Evolutionary conservation across 2,888 invertebrate genomes (phyloP), one percentile per base, ranked within the genome.

Genomic region (Chymomyza fuscimana): DNA sequence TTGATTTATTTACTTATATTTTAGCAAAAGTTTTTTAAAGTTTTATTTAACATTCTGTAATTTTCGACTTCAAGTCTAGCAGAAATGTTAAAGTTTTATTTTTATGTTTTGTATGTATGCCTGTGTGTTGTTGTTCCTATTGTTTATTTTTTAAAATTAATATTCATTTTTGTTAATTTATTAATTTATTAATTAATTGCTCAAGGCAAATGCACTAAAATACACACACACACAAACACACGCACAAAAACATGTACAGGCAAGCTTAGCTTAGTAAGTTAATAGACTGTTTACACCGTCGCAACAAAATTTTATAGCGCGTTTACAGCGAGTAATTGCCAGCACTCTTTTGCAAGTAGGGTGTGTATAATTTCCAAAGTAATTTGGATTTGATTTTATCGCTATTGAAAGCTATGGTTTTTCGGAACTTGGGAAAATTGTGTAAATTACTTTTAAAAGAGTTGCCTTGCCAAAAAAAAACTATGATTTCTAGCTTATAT

Each of bases 1-100:
- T 60, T 68, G 40, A 50, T 22, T 50, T 62, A 36, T 61, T n/a
- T 61, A n/a, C n/a, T 36, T 61, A 64, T 69, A 54, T 25, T 67
- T 60, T 63, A 61, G n/a, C n/a, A 1, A 16, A 6, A n/a, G n/a
- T n/a, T 60, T 62, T 29, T 7, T 65, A 6, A 32, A 22, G 25
- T 59, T 64, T 56, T 62, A 6, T 58, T 56, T 50, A 25, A 40
- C 51, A 25, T 25, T 25, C 25, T 25, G 25, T 64, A 12, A 36
- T 1, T 63, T 56, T 46, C 40, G 29, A 59, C 12, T 46, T 46
- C 12, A 15, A 54, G 19, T 54, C 10, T n/a, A 19, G 16, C 7
- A 19, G 52, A 9, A 19, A 54, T 25, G 19, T 19, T 54, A 1
- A 6, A 3, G 52, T 54, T 54, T n/a, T 19, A 0, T 29, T 63